Evolutionary conservation across 1,140 invertebrate genomes (phyloP).

Genomic region (Drosophila sulfurigaster): DNA sequence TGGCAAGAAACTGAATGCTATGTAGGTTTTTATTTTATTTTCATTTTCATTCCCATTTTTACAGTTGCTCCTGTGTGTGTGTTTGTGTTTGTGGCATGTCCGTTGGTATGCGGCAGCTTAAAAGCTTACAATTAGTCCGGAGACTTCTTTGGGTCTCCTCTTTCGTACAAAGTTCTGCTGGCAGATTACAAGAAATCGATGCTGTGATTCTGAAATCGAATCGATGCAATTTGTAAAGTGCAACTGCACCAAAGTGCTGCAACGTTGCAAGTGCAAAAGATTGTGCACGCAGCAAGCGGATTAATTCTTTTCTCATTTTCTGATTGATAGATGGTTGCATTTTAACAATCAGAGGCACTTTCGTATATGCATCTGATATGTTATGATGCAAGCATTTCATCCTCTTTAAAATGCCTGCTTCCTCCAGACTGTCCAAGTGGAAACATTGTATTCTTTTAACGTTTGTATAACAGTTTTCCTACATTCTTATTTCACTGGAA

Average conservation of each 20-base stretch:
- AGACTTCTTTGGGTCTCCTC: not conserved
- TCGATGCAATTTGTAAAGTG: conserved; percentile 33
- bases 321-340: not conserved
- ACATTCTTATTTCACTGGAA: too few relatives aligned
- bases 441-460: too few relatives aligned
- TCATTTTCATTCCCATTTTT: not conserved
- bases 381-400: not conserved
- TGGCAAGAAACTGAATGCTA: not conserved
- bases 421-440: not conserved
- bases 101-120: conserved; percentile 38
- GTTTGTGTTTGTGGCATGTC: not conserved
- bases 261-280: not conserved
- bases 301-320: conserved; percentile 7
- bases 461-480: too few relatives aligned
- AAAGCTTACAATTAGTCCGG: conserved; percentile 52
- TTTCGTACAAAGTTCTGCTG: conserved; percentile 24
- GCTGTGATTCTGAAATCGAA: conserved; percentile 4
- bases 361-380: not conserved
- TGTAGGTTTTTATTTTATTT: conserved; percentile 1
- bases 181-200: conserved; percentile 11
- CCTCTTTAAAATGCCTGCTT: not conserved
- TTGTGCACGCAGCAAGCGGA: not conserved
- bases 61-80: not conserved
- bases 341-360: conserved; percentile 6
- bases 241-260: conserved; percentile 1